Percentiles rank a stretch among this genome's conserved stretches.
Evolutionary conservation across 2,888 invertebrate genomes (phyloP).

Genomic region (Blera fallax): DNA sequence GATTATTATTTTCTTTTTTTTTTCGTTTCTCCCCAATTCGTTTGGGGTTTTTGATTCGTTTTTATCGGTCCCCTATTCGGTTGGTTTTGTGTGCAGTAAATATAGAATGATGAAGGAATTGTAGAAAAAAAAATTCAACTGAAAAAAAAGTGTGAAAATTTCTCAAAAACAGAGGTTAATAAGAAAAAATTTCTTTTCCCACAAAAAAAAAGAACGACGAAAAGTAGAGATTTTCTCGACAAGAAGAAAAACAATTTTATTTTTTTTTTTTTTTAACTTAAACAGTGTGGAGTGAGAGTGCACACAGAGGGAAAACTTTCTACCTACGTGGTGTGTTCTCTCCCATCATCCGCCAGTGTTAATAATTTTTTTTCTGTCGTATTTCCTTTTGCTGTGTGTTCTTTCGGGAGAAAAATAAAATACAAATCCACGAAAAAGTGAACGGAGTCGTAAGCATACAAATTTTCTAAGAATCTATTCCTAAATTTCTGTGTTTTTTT

Average conservation of each 20-base stretch:
- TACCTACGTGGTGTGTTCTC: slow-evolving; percentile 67
- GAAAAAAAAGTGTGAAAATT: background rate
- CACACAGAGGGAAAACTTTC: slow-evolving; percentile 64
- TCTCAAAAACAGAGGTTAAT: background rate
- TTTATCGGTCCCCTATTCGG: background rate
- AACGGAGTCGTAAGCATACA: slow-evolving; percentile 31
- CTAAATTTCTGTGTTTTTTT: slow-evolving; percentile 30
- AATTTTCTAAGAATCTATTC: slow-evolving; percentile 22
- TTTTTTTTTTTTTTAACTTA: background rate
- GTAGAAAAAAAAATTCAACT: background rate
- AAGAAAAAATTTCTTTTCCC: background rate
- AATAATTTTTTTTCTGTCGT: too few species aligned
- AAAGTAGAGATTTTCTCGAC: background rate
- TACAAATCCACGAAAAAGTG: slow-evolving; percentile 5
- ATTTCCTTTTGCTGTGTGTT: slow-evolving; percentile 32
- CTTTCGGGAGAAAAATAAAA: background rate
- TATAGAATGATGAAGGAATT: slow-evolving; percentile 3
- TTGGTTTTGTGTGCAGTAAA: background rate
- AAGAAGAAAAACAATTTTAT: background rate
- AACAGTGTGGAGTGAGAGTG: slow-evolving; percentile 39
- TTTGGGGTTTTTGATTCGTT: background rate
- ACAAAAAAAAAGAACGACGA: background rate
- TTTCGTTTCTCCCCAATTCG: background rate
- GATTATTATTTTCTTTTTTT: slow-evolving; percentile 51
- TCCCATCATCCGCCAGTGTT: background rate